These are phyloP conservation scores for Apantesis nais DNA, from an alignment of 2,888 invertebrate genomes.

Conservation along the genomic window DNA sequence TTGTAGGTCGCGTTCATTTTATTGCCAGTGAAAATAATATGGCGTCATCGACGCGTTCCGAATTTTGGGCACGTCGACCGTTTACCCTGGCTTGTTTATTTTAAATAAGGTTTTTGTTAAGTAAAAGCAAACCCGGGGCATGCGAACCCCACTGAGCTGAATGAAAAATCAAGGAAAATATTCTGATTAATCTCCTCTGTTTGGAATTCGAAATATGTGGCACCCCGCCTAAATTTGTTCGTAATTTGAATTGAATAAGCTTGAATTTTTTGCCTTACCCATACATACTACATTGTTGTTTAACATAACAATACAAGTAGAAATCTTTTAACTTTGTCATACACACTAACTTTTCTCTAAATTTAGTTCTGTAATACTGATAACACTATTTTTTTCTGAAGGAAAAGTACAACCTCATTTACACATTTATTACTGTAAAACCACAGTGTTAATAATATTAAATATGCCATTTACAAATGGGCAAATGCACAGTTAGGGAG, in stretches of 20 bases:
- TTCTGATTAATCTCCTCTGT: conserved; percentile 59
- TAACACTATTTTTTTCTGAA: too few relatives aligned
- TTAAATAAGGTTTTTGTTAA: conserved; percentile 81
- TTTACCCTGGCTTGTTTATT: conserved; percentile 81
- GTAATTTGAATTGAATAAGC: conserved; percentile 34
- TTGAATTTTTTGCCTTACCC: conserved; percentile 23
- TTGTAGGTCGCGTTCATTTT: conserved; percentile 59
- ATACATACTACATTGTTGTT: conserved; percentile 7
- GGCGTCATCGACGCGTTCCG: conserved; percentile 64
- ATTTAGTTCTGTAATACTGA: too few relatives aligned
- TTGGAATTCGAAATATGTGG: conserved; percentile 51
- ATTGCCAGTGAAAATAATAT: conserved; percentile 73
- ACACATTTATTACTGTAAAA: not conserved
- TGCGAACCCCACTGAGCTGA: conserved; percentile 65
- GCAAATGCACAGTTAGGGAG: conserved; percentile 33
- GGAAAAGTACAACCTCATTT: not conserved
- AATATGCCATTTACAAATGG: not conserved
- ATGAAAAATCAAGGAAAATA: conserved; percentile 79
- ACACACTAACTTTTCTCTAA: not conserved
- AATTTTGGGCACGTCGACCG: conserved; percentile 77
- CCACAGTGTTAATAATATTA: not conserved
- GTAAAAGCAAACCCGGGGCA: conserved; percentile 78
- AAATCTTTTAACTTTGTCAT: too few relatives aligned
- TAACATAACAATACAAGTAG: too few relatives aligned
- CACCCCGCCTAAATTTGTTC: conserved; percentile 30